Evolutionary conservation across 2,797 vertebrate genomes (phyloP).

Genomic region (Coccyzus lansbergi): DNA sequence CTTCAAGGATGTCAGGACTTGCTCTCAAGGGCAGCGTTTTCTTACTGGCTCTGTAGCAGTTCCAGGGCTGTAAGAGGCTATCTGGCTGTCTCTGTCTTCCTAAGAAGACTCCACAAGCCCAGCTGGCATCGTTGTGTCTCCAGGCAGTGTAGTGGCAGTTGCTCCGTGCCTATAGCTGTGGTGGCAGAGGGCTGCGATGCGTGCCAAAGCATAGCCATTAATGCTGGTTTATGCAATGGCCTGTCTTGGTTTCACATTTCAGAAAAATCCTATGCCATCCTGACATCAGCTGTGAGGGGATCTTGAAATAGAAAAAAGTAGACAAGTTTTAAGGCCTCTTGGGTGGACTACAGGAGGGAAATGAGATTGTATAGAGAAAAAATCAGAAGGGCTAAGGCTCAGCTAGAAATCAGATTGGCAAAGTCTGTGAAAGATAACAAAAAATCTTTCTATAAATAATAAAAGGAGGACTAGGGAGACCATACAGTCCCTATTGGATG

Average conservation of each 20-base stretch:
- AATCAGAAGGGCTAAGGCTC: too few relatives aligned
- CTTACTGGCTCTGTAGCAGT: background rate
- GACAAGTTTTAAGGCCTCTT: background rate
- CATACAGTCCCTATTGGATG: too few relatives aligned
- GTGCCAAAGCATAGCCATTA: background rate
- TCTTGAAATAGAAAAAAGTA: background rate
- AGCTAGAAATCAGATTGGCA: too few relatives aligned
- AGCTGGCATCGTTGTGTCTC: rapidly evolving
- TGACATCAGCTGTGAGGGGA: rapidly evolving
- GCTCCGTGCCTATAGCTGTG: background rate
- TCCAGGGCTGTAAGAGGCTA: rapidly evolving
- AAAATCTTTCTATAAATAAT: too few relatives aligned
- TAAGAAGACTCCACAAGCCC: background rate
- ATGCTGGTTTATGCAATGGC: background rate
- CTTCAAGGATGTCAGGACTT: background rate
- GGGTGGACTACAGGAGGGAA: too few relatives aligned
- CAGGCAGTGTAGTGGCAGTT: background rate
- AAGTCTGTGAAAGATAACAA: too few relatives aligned
- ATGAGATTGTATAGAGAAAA: too few relatives aligned
- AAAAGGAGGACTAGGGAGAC: too few relatives aligned
- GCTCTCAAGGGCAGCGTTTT: background rate
- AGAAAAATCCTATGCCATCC: background rate
- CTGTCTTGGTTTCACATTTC: background rate
- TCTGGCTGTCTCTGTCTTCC: background rate
- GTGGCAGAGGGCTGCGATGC: rapidly evolving